These are phyloP conservation scores for Triplophysa siluroides DNA, from an alignment of 2,113 vertebrate species.

Conservation along the genomic window DNA sequence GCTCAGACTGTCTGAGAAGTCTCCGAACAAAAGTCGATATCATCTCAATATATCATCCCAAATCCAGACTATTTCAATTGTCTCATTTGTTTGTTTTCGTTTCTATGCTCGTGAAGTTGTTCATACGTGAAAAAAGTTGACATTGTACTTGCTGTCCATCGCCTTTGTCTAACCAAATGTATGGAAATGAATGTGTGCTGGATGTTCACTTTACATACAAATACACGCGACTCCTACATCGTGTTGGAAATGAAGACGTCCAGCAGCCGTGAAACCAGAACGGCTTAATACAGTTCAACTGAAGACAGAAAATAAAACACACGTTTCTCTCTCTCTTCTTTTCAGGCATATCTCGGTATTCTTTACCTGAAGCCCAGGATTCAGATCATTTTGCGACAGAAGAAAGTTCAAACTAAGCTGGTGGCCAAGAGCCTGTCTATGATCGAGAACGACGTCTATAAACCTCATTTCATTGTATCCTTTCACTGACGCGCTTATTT, in stretches of 20 bases:
- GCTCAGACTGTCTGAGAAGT: too few species aligned
- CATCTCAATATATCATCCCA: too few species aligned
- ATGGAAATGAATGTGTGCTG: too few species aligned
- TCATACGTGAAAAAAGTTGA: background rate
- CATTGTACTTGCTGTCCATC: slow-evolving; percentile 16
- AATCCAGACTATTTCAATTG: too few species aligned
- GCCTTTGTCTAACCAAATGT: slow-evolving; percentile 15
- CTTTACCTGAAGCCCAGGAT: slow-evolving; percentile 82
- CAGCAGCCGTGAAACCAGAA: too few species aligned
- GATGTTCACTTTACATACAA: too few species aligned
- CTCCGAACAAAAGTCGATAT: too few species aligned
- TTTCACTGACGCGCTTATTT: background rate
- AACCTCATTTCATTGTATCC: slow-evolving; percentile 82
- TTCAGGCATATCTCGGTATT: slow-evolving; percentile 80
- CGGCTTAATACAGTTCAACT: too few species aligned
- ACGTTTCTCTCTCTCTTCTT: background rate
- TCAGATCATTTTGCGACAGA: slow-evolving; percentile 78
- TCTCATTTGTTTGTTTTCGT: too few species aligned
- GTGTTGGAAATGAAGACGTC: too few species aligned
- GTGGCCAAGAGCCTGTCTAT: slow-evolving; percentile 76
- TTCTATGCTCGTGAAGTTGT: background rate
- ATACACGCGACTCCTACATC: too few species aligned
- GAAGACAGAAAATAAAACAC: background rate
- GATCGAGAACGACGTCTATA: slow-evolving; percentile 79
- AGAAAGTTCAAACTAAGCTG: slow-evolving; percentile 77